Evolutionary conservation across 23 tunicate species (phyloP).

Genomic region (Corella eumyota): DNA sequence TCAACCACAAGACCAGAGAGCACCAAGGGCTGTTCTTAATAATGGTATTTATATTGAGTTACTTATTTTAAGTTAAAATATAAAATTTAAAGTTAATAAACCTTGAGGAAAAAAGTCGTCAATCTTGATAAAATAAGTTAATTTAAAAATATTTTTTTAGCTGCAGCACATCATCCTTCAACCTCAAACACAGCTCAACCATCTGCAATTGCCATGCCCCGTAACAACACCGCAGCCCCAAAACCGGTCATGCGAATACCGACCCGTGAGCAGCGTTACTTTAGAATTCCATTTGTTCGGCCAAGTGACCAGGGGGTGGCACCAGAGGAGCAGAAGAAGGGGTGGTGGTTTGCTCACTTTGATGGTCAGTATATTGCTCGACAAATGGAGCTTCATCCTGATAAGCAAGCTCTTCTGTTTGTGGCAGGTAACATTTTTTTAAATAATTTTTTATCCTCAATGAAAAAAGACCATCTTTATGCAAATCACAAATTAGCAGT

Average conservation of each 20-base stretch:
- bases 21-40: constrained; percentile 48
- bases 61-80: no score
- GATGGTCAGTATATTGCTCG: constrained; percentile 92
- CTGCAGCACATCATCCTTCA: neutral
- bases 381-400: constrained; percentile 99
- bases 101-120: neutral
- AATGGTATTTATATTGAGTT: constrained; percentile 50
- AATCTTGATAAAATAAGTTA: neutral
- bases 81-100: no score
- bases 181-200: no score
- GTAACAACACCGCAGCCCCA: neutral
- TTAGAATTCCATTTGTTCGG: constrained; percentile 83
- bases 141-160: neutral
- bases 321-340: constrained; percentile 40
- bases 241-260: no score
- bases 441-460: neutral
- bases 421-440: constrained; percentile 82
- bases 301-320: constrained; percentile 35
- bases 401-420: constrained; percentile 63
- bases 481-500: neutral
- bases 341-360: constrained; percentile 99
- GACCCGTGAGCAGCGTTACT: constrained; percentile 62
- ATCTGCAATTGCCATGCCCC: neutral
- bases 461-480: neutral
- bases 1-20: constrained; percentile 55